These are phyloP conservation scores for Notiomystis cincta DNA, from an alignment of 2,113 vertebrate genomes.

Conservation along the genomic window DNA sequence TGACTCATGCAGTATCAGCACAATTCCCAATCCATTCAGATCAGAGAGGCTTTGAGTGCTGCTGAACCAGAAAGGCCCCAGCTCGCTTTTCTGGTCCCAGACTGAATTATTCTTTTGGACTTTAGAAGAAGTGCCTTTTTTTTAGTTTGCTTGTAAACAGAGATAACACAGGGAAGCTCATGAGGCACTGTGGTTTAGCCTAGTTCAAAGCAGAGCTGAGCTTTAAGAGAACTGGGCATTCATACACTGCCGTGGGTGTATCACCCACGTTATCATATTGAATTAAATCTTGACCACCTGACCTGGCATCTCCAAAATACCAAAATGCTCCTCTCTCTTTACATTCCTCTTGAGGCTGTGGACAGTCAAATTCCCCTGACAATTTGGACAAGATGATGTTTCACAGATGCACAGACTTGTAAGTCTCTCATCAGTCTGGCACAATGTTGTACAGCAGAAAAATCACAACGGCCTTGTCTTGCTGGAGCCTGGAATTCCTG, in stretches of 20 bases:
- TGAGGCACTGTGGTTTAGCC: neutral
- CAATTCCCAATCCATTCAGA: constrained; percentile 13
- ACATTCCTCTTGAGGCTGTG: neutral
- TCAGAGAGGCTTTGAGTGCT: constrained; percentile 53
- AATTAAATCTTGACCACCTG: neutral
- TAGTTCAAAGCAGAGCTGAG: neutral
- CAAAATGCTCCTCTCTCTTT: neutral
- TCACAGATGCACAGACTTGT: neutral
- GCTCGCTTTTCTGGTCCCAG: constrained; percentile 47
- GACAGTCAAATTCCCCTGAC: neutral
- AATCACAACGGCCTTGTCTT: neutral
- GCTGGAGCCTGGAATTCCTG: neutral
- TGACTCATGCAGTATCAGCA: constrained; percentile 60
- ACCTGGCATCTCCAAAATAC: neutral
- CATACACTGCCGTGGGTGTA: neutral
- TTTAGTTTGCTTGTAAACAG: neutral
- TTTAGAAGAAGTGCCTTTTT: neutral
- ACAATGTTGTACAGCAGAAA: neutral
- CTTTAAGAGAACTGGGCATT: neutral
- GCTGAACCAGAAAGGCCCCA: constrained; percentile 31
- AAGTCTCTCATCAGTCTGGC: neutral
- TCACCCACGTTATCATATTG: neutral
- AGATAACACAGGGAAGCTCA: neutral
- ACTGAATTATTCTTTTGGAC: constrained; percentile 9
- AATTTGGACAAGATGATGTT: neutral